Conservation (phyloP, 2,797 vertebrate genomes). For the Numenius phaeopus region DNA sequence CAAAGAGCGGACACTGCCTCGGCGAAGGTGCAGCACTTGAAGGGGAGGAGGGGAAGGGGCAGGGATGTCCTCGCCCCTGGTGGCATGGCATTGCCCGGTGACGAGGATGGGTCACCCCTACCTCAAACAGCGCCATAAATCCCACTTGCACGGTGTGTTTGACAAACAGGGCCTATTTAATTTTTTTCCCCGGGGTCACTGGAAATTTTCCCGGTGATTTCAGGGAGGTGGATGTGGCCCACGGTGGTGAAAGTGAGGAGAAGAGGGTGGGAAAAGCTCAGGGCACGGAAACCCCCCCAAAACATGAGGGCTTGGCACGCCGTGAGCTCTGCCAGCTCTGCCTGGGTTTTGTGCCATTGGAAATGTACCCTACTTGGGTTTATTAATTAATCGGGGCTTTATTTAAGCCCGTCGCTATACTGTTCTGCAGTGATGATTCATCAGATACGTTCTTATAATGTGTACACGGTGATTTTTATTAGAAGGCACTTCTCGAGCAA, state of each 20-base stretch:
- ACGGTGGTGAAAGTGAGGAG: not conserved
- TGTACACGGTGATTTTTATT: not conserved
- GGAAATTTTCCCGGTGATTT: not conserved
- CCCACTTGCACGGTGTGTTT: rapidly evolving
- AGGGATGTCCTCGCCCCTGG: rapidly evolving
- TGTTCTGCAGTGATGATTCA: not conserved
- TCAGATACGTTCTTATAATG: not conserved
- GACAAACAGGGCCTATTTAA: not conserved
- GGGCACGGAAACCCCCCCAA: rapidly evolving
- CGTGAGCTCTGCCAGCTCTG: not conserved
- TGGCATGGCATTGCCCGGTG: rapidly evolving
- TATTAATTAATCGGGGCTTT: conserved; percentile 6
- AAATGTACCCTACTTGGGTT: rapidly evolving
- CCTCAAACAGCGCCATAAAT: not conserved
- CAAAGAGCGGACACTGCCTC: not conserved
- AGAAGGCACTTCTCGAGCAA: not conserved
- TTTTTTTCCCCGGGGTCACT: not conserved
- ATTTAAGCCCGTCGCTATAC: not conserved
- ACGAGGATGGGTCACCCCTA: not conserved
- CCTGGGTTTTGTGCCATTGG: rapidly evolving
- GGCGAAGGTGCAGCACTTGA: rapidly evolving
- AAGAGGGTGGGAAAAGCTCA: not conserved
- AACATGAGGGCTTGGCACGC: rapidly evolving
- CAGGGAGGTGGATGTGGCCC: rapidly evolving
- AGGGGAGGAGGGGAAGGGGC: not conserved